Percentiles rank a stretch among this genome's conserved stretches.
These are phyloP conservation scores for Samia ricini DNA, from an alignment of 1,140 invertebrate genomes.

Conservation along the genomic window DNA sequence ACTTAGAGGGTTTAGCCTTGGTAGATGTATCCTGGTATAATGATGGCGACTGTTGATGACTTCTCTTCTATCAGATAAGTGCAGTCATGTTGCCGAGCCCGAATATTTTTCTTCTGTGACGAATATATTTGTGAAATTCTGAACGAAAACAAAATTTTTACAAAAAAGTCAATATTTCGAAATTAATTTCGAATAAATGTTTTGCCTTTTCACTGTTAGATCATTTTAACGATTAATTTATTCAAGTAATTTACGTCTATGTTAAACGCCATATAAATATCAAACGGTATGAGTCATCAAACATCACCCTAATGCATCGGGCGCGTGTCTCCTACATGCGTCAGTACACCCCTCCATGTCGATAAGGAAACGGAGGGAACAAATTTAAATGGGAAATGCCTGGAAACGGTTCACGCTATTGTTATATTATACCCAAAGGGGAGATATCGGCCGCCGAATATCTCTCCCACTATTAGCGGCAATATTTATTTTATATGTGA, in stretches of 20 bases:
- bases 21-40: too few relatives aligned
- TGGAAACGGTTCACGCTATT: slow-evolving; percentile 70
- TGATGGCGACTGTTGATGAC: too few relatives aligned
- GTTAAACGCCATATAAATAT: neutral
- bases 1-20: too few relatives aligned
- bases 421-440: slow-evolving; percentile 52
- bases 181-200: too few relatives aligned
- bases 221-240: neutral
- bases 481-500: slow-evolving; percentile 56
- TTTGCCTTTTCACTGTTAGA: neutral
- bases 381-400: slow-evolving; percentile 69
- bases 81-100: too few relatives aligned
- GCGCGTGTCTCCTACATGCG: slow-evolving; percentile 40
- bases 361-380: slow-evolving; percentile 65
- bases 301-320: slow-evolving; percentile 32
- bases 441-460: slow-evolving; percentile 48
- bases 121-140: too few relatives aligned
- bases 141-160: too few relatives aligned
- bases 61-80: too few relatives aligned
- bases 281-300: slow-evolving; percentile 49
- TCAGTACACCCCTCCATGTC: slow-evolving; percentile 42
- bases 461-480: slow-evolving; percentile 48
- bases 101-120: too few relatives aligned
- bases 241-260: neutral
- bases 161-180: too few relatives aligned